Percentiles rank a stretch among this genome's conserved stretches.
These are phyloP conservation scores for Dryobates pubescens DNA, from an alignment of 2,797 vertebrate genomes.

Conservation along the genomic window DNA sequence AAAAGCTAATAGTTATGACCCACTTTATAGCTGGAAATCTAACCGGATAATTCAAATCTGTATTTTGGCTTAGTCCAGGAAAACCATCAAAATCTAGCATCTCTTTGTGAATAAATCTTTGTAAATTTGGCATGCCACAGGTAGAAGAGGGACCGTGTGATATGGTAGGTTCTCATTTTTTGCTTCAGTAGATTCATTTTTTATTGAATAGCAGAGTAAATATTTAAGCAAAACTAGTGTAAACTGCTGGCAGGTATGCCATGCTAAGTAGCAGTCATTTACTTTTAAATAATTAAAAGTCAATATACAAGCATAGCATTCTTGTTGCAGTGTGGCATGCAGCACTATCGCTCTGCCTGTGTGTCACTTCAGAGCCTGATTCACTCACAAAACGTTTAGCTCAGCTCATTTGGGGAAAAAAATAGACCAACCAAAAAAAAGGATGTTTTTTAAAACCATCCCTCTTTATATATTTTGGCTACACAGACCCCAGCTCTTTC, in stretches of 20 bases:
- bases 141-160: not conserved
- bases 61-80: not conserved
- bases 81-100: not conserved
- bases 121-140: constrained; percentile 39
- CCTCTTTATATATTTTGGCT: not conserved
- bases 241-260: constrained; percentile 69
- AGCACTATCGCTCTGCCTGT: not conserved
- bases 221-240: constrained; percentile 65
- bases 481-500: not conserved
- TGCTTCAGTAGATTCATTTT: constrained; percentile 62
- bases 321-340: not conserved
- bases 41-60: not conserved
- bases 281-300: constrained; percentile 75
- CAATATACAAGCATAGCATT: constrained; percentile 49
- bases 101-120: constrained; percentile 35
- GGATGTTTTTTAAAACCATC: not conserved
- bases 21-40: not conserved
- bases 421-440: not conserved
- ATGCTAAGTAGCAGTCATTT: constrained; percentile 68
- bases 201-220: constrained; percentile 67
- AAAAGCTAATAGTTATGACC: not conserved
- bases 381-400: not conserved
- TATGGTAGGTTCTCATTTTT: constrained; percentile 3
- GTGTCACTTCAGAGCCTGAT: constrained; percentile 41
- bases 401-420: not conserved